Evolutionary conservation across 2,113 vertebrate genomes (phyloP).

Genomic region (Anoplopoma fimbria): DNA sequence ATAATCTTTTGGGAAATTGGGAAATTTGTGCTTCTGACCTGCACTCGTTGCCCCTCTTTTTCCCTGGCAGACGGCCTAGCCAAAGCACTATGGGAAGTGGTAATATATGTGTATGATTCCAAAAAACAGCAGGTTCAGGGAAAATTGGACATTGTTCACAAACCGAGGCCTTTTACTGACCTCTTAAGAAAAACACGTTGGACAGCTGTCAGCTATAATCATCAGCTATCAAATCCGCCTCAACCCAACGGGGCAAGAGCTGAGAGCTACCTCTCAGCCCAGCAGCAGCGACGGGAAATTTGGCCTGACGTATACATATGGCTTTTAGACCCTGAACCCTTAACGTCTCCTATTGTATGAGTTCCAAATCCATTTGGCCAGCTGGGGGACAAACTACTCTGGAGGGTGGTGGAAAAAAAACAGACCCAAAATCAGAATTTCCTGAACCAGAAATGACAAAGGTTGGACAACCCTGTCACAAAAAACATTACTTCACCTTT

Average conservation of each 20-base stretch:
- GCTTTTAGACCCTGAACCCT: slow-evolving; percentile 51
- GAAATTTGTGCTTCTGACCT: slow-evolving; percentile 40
- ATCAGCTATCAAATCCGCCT: slow-evolving; percentile 45
- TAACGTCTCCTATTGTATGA: slow-evolving; percentile 47
- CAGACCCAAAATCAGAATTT: slow-evolving; percentile 8
- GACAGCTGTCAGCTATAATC: slow-evolving; percentile 60
- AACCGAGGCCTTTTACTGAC: slow-evolving; percentile 45
- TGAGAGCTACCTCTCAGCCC: slow-evolving; percentile 49
- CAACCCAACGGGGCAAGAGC: slow-evolving; percentile 48
- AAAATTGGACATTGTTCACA: slow-evolving; percentile 51
- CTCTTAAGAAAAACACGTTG: slow-evolving; percentile 39
- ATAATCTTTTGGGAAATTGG: slow-evolving; percentile 28
- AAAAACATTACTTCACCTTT: slow-evolving; percentile 36
- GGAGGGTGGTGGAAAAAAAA: background rate
- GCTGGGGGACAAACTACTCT: slow-evolving; percentile 37
- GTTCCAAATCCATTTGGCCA: slow-evolving; percentile 54
- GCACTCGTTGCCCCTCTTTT: background rate
- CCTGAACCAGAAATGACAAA: slow-evolving; percentile 48
- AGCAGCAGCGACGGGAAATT: slow-evolving; percentile 49
- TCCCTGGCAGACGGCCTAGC: slow-evolving; percentile 12
- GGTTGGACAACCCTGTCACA: slow-evolving; percentile 33
- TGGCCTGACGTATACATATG: slow-evolving; percentile 51
- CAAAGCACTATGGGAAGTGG: background rate
- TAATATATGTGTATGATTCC: background rate
- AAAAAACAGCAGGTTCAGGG: background rate